These are phyloP conservation scores for Anniella stebbinsi DNA, from an alignment of 2,797 vertebrate species.

Conservation along the genomic window DNA sequence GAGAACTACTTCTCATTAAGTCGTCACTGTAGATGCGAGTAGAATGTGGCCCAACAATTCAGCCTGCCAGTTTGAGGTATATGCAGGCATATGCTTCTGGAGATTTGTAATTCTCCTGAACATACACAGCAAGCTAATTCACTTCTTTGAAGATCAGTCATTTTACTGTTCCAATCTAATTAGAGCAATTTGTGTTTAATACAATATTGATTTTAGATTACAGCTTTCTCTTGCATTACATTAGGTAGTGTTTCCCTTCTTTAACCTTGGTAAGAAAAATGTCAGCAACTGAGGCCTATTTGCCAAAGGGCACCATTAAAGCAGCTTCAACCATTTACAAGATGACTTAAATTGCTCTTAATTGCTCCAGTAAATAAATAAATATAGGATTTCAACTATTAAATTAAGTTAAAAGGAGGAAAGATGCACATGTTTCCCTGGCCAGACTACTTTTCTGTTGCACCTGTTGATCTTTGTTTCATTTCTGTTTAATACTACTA, in stretches of 20 bases:
- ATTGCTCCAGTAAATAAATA: slow-evolving; percentile 54
- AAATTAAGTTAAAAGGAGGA: slow-evolving; percentile 21
- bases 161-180: slow-evolving; percentile 75
- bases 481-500: neutral
- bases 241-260: slow-evolving; percentile 52
- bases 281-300: slow-evolving; percentile 40
- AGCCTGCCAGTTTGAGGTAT: neutral
- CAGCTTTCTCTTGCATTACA: slow-evolving; percentile 71
- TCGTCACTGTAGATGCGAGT: slow-evolving; percentile 4
- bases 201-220: slow-evolving; percentile 80
- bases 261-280: slow-evolving; percentile 68
- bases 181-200: slow-evolving; percentile 79
- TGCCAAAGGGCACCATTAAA: slow-evolving; percentile 38
- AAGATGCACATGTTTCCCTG: slow-evolving; percentile 24
- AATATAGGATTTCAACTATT: slow-evolving; percentile 38
- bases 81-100: slow-evolving; percentile 34
- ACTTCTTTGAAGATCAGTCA: slow-evolving; percentile 60
- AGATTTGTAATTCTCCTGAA: slow-evolving; percentile 61
- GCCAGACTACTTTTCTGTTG: slow-evolving; percentile 36
- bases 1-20: slow-evolving; percentile 23
- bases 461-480: neutral
- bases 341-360: slow-evolving; percentile 49
- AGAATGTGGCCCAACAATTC: neutral
- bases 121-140: slow-evolving; percentile 64
- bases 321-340: slow-evolving; percentile 33